Evolutionary conservation across 2,888 invertebrate species (phyloP).

Genomic region (Trichopoda pennipes): DNA sequence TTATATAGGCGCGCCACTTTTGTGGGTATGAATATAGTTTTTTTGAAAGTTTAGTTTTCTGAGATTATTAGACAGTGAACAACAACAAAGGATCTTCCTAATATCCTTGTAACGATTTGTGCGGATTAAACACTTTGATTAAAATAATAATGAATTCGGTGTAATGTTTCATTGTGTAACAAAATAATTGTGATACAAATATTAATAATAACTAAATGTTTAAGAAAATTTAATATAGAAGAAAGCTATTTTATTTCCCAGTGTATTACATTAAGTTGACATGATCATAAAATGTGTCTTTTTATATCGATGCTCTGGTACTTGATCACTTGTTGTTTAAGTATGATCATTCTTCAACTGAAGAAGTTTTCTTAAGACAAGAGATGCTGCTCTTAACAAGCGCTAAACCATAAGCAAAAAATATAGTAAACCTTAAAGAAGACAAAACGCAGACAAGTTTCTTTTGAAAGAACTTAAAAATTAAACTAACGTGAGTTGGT

Average conservation of each 20-base stretch:
- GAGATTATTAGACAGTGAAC: too few species aligned
- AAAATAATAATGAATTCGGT: too few species aligned
- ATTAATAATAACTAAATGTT: too few species aligned
- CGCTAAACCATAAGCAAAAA: constrained; percentile 6
- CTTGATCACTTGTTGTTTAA: constrained; percentile 63
- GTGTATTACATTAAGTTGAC: constrained; percentile 29
- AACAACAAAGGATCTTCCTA: too few species aligned
- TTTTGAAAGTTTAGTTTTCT: too few species aligned
- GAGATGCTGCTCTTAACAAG: constrained; percentile 24
- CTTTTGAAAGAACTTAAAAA: constrained; percentile 26
- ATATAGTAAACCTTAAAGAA: constrained; percentile 48
- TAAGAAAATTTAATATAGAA: background rate
- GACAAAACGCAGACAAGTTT: constrained; percentile 62
- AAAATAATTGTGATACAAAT: too few species aligned
- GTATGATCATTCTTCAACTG: constrained; percentile 47
- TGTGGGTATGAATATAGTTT: too few species aligned
- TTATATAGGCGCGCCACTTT: too few species aligned
- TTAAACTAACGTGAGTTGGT: constrained; percentile 6
- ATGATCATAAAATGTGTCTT: constrained; percentile 42
- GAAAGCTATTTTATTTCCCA: background rate
- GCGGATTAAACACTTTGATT: too few species aligned
- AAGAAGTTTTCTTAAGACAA: constrained; percentile 36
- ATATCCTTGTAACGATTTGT: too few species aligned
- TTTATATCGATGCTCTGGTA: constrained; percentile 49
- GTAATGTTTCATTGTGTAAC: too few species aligned